phyloP scores from a whole-genome alignment of 2,888 invertebrate genomes.

The Ennomos erosarius region DNA sequence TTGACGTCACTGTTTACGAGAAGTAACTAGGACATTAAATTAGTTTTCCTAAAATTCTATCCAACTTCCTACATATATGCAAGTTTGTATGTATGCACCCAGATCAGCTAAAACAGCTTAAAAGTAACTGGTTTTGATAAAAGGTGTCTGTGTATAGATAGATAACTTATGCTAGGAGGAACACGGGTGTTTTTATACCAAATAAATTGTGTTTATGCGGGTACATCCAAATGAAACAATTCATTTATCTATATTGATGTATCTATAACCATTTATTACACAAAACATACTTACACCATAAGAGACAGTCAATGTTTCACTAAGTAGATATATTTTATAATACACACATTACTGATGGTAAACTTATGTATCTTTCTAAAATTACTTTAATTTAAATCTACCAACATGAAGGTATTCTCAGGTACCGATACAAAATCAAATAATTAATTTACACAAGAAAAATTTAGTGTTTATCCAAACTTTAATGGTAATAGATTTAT shows the following conservation, averaged over 20 bases:
- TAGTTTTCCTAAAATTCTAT: too few species aligned
- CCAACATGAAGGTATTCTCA: slow-evolving; percentile 40
- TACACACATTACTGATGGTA: slow-evolving; percentile 67
- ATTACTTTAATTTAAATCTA: slow-evolving; percentile 32
- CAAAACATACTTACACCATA: slow-evolving; percentile 59
- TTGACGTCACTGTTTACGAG: too few species aligned
- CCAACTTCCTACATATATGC: too few species aligned
- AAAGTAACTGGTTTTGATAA: too few species aligned
- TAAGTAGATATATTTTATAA: slow-evolving; percentile 49
- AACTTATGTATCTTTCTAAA: slow-evolving; percentile 64
- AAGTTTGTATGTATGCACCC: too few species aligned
- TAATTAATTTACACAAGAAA: slow-evolving; percentile 28
- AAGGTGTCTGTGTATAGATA: too few species aligned
- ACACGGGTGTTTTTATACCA: too few species aligned
- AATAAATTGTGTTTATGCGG: neutral
- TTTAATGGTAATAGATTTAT: too few species aligned
- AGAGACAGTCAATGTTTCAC: slow-evolving; percentile 69
- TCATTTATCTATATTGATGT: slow-evolving; percentile 53
- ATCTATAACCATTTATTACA: slow-evolving; percentile 72
- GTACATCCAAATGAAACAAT: slow-evolving; percentile 45
- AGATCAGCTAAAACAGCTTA: too few species aligned
- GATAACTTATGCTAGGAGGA: too few species aligned
- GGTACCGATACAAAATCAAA: slow-evolving; percentile 42
- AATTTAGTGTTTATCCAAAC: neutral
- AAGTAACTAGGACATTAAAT: too few species aligned